Evolutionary conservation across 2,797 vertebrate species (phyloP).

Genomic region (Crypturellus tataupa): DNA sequence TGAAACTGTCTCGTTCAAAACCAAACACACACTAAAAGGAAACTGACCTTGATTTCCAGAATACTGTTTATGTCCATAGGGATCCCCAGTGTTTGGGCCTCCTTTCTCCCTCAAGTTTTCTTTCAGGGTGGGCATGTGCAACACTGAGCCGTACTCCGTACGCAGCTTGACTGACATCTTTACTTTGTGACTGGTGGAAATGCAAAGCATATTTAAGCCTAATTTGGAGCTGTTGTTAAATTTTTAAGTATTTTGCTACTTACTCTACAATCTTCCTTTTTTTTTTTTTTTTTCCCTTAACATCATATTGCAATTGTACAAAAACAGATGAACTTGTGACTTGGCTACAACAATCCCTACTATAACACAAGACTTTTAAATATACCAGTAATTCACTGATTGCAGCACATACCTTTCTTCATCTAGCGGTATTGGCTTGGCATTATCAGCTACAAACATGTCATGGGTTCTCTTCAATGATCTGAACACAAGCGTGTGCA

Average conservation of each 20-base stretch:
- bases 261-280: background rate
- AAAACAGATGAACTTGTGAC: background rate
- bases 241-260: background rate
- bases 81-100: constrained; percentile 71
- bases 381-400: background rate
- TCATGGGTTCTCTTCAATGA: constrained; percentile 97
- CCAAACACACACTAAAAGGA: background rate
- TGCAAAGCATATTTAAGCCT: background rate
- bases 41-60: constrained; percentile 85
- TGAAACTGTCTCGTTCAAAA: background rate
- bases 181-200: constrained; percentile 87
- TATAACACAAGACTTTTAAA: background rate
- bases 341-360: background rate
- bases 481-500: constrained; percentile 97
- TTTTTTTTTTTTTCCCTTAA: background rate
- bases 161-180: constrained; percentile 93
- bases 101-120: constrained; percentile 89
- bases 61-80: constrained; percentile 85
- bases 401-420: constrained; percentile 87
- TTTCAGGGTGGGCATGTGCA: constrained; percentile 95
- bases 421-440: constrained; percentile 89
- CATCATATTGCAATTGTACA: background rate
- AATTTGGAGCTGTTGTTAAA: accelerated
- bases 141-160: constrained; percentile 89
- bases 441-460: constrained; percentile 98